These are phyloP conservation scores for Steatornis caripensis DNA, from an alignment of 2,113 vertebrate species.

Conservation along the genomic window DNA sequence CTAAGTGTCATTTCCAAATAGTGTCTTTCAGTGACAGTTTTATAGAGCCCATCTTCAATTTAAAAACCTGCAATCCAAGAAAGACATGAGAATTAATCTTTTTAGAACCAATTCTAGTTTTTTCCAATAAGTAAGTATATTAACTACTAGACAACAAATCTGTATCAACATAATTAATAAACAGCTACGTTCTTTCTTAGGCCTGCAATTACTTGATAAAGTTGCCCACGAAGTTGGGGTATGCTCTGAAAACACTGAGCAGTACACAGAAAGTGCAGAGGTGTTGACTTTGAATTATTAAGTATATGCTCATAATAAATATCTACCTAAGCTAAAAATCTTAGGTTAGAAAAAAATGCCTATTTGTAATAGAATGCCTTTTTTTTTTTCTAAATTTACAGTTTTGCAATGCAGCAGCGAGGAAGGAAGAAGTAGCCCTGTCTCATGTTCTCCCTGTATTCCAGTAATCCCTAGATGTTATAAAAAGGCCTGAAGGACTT, in stretches of 20 bases:
- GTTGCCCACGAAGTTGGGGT: background rate
- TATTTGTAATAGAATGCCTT: background rate
- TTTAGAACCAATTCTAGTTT: background rate
- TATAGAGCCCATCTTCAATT: background rate
- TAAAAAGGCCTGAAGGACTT: background rate
- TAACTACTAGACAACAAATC: background rate
- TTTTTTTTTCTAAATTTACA: background rate
- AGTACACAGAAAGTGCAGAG: background rate
- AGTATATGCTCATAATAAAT: background rate
- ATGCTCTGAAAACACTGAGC: background rate
- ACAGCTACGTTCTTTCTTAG: background rate
- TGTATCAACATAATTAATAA: background rate
- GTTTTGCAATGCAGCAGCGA: background rate
- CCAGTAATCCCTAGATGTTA: background rate
- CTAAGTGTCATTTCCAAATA: background rate
- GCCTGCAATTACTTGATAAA: background rate
- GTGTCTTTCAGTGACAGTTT: background rate
- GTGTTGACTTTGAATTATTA: background rate
- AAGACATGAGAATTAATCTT: background rate
- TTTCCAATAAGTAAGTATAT: background rate
- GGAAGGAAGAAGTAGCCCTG: background rate
- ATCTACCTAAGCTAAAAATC: background rate
- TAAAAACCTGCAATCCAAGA: background rate
- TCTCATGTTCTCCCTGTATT: background rate
- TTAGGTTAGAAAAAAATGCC: background rate